Percentiles rank a stretch among this genome's conserved stretches.
Evolutionary conservation across 2,113 vertebrate genomes (phyloP).

Genomic region (Uropsilus gracilis): DNA sequence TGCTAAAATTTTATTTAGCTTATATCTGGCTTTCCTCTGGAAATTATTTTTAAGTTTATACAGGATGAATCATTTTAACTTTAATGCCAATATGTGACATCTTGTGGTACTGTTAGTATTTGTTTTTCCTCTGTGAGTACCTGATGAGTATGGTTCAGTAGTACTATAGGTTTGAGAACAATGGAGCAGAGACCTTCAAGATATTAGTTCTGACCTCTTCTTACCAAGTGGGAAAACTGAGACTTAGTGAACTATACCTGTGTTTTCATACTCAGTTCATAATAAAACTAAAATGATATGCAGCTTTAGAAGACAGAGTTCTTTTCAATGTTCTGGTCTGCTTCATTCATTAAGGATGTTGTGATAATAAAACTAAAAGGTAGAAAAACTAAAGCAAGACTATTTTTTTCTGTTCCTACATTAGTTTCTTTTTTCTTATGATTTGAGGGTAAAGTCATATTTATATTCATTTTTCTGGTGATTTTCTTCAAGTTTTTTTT

Average conservation of each 20-base stretch:
- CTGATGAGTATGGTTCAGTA: background rate
- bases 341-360: background rate
- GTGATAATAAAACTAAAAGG: background rate
- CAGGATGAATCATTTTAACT: background rate
- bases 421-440: background rate
- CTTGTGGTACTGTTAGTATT: background rate
- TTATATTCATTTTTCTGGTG: background rate
- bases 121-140: background rate
- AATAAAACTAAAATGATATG: background rate
- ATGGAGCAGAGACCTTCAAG: background rate
- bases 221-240: background rate
- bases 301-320: background rate
- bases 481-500: background rate
- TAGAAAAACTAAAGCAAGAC: background rate
- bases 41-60: conserved; percentile 39
- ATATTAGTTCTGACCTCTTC: background rate
- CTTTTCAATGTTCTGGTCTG: background rate
- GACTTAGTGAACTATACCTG: background rate
- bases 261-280: background rate
- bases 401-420: background rate
- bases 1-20: background rate
- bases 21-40: background rate
- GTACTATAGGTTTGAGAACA: background rate
- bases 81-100: background rate
- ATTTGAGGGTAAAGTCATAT: background rate